These are phyloP conservation scores for Carlito syrichta DNA, from an alignment of 2,113 vertebrate genomes.

Conservation along the genomic window DNA sequence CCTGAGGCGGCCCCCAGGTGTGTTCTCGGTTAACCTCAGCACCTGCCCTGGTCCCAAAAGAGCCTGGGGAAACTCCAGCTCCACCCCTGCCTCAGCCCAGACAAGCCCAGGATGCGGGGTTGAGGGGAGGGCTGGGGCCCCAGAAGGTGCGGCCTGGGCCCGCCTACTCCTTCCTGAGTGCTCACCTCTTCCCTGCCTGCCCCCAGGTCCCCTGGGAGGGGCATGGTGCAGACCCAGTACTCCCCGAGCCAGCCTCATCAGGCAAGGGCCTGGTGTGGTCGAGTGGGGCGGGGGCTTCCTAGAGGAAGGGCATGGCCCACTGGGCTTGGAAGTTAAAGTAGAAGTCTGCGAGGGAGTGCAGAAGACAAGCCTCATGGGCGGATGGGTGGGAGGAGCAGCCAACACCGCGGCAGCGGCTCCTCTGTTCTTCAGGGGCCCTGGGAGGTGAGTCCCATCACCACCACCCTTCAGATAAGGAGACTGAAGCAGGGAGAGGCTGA, in stretches of 20 bases:
- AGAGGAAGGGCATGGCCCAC: not conserved
- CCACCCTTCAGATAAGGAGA: not conserved
- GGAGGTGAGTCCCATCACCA: fast-evolving
- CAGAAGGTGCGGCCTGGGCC: not conserved
- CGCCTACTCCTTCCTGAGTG: not conserved
- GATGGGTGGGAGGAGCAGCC: not conserved
- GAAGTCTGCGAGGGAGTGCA: not conserved
- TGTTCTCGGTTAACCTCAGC: not conserved
- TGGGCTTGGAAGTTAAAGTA: not conserved
- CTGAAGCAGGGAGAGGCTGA: not conserved
- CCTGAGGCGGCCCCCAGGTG: not conserved
- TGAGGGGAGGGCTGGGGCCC: fast-evolving
- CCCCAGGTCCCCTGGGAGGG: not conserved
- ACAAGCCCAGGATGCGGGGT: not conserved
- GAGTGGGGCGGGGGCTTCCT: not conserved
- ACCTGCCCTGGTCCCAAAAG: not conserved
- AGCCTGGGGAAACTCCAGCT: not conserved
- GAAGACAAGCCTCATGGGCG: not conserved
- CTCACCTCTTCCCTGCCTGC: not conserved
- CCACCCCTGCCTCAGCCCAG: not conserved
- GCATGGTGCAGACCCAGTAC: no score
- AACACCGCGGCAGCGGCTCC: not conserved
- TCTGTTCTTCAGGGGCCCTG: not conserved
- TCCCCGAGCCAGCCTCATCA: not conserved
- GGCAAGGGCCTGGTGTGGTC: not conserved